Base-by-base conservation (phyloP, 2,888 invertebrate genomes). In the Matsumyia berberina region DNA sequence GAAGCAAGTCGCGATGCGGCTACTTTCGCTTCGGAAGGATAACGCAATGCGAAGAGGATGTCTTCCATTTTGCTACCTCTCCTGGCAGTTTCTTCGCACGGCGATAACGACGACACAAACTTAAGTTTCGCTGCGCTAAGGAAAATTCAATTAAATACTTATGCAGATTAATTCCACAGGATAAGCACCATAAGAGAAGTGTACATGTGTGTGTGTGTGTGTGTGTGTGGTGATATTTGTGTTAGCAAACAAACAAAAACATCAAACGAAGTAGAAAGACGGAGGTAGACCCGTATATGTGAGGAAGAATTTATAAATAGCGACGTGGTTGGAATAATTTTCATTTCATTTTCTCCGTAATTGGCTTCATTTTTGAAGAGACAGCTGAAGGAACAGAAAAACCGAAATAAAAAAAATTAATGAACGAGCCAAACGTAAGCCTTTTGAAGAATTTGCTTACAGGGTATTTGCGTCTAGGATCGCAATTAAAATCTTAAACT, bases 111-210 rank as follows among this genome's bases (percentile, higher is more conserved):
- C 15, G 44, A 37, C 46, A 51, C 4, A 46, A 69, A 58, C 69
- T 74, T 49, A 64, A 74, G 44, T 55, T 70, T 53, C 11, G 79
- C 83, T 70, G 69, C 29, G 79, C 37, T 58, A 35, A 39, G 73
- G 64, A 79, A 78, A 79, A 74, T 85, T 85, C 74, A 85, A 85
- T 85, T 85, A 85, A 85, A 79, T 62, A 42, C 74, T 70, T 69
- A 85, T 74, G 73, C 83, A 85, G 83, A 85, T 79, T 74, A 79
- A 74, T 85, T 70, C 49, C 62, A 31, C 53, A 44, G 46, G 79
- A 74, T 83, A 67, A 62, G 55, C 44, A 42, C 17, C 29, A 42
- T 17, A 29, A 53, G 53, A 24, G 24, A 24, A 24, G 24, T 24
- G 24, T 24, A 24, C 4, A 9, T 24, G n/a, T 29, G 33, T 29